These are phyloP conservation scores for Autographa gamma DNA, from an alignment of 2,888 invertebrate genomes.

Conservation along the genomic window DNA sequence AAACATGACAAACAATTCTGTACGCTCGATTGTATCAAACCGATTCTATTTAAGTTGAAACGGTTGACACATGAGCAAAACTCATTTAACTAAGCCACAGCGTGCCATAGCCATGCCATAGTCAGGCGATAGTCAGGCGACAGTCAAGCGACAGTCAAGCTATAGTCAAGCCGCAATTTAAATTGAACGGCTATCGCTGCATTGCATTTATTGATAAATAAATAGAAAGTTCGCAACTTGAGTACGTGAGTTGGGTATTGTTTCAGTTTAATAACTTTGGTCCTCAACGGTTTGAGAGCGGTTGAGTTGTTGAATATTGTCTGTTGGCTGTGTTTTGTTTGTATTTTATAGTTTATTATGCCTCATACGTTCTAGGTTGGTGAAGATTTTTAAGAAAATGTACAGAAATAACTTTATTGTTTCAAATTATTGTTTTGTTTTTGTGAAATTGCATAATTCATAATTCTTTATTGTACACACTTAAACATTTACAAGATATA, in stretches of 20 bases:
- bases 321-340: background rate
- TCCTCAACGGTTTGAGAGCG: slow-evolving; percentile 1
- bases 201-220: slow-evolving; percentile 51
- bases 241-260: slow-evolving; percentile 12
- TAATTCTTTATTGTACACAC: no score
- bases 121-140: no score
- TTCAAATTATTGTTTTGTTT: no score
- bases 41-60: slow-evolving; percentile 67
- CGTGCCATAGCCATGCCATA: no score
- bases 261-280: slow-evolving; percentile 17
- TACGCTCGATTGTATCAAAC: slow-evolving; percentile 54
- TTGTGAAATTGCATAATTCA: no score
- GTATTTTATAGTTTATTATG: background rate
- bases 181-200: slow-evolving; percentile 60
- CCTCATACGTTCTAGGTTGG: background rate
- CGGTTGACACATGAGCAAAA: slow-evolving; percentile 62
- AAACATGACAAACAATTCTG: slow-evolving; percentile 38
- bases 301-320: background rate
- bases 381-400: no score
- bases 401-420: no score
- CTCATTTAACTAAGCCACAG: slow-evolving; percentile 74
- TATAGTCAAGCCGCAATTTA: slow-evolving; percentile 44
- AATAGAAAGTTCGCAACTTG: slow-evolving; percentile 28
- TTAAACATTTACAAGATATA: no score
- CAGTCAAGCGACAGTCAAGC: background rate